Evolutionary conservation across 2,113 vertebrate genomes (phyloP), one percentile per base, ranked within the genome.

Genomic region (Lethenteron reissneri): DNA sequence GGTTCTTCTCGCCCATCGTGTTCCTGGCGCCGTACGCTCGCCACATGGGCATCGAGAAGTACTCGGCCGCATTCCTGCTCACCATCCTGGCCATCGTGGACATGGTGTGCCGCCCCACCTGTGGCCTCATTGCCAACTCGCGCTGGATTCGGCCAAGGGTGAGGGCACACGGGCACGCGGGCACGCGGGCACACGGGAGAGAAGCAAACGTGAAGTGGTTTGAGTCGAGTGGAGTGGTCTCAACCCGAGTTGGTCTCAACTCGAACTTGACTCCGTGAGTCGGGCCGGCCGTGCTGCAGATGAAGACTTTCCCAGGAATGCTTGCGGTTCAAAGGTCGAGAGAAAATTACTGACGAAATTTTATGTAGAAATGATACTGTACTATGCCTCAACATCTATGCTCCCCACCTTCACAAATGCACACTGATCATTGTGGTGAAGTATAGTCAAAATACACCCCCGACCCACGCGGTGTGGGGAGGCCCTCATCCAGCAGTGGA

Each of bases 1-100:
- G 81, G 0, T 83, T 85, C 75, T 87, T 84, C 60, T 82, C 83
- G 1, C 86, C 86, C 56, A 85, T 88, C 13, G 77, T 88, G 68
- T 88, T 90, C 77, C 75, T 89, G 75, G 78, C 82, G 1, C 79
- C 82, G 9, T 86, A 86, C 2, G 85, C 82, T 13, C 80, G 87
- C 71, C 79, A 79, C 70, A 78, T 73, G 0, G 85, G 83, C 17
- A 74, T 87, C 0, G 85, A 88, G 1, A 78, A 84, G 58, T 84
- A 84, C 71, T 83, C 80, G 1, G 80, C 82, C 1, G 82, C 84
- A 62, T 85, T 85, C 75, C 83, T 89, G 75, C 83, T 85, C 56
- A 83, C 84, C 0, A 78, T 83, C 68, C 81, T 86, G 72, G 83
- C 81, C 3, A 80, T 85, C 0, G 83, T 85, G 74, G 83, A 86